These are phyloP conservation scores for Macrotrachela quadricornifera DNA, from an alignment of 1,140 invertebrate genomes.

Conservation along the genomic window DNA sequence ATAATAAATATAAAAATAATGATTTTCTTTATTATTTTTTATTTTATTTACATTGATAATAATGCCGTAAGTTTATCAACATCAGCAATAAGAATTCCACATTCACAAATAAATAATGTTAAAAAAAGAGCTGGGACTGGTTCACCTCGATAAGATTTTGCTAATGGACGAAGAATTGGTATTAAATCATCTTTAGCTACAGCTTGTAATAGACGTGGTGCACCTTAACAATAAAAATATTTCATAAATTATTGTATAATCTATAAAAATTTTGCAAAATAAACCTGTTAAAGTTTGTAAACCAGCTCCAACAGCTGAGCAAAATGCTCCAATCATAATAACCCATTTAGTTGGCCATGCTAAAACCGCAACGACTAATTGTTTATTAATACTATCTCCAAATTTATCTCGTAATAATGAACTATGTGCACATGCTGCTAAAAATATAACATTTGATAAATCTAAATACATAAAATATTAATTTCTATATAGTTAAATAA, in stretches of 20 bases:
- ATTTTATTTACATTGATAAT: conserved; percentile 35
- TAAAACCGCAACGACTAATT: conserved; percentile 78
- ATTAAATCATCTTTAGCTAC: conserved; percentile 93
- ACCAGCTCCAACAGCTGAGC: conserved; percentile 88
- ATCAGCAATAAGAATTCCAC: conserved; percentile 58
- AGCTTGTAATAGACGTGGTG: conserved; percentile 52
- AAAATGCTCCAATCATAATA: conserved; percentile 81
- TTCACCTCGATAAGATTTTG: conserved; percentile 73
- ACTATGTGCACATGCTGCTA: conserved; percentile 75
- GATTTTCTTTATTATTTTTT: no score
- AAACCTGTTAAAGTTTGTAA: conserved; percentile 76
- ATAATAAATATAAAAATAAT: no score
- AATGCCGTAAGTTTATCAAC: conserved; percentile 36
- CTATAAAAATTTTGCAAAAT: no score
- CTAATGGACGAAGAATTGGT: conserved; percentile 68
- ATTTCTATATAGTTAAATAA: not conserved
- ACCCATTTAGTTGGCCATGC: conserved; percentile 72
- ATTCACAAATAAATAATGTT: conserved; percentile 52
- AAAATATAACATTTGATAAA: conserved; percentile 53
- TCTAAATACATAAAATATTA: conserved; percentile 24
- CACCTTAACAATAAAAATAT: conserved; percentile 11
- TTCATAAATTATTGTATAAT: no score
- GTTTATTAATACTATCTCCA: conserved; percentile 78
- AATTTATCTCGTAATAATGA: conserved; percentile 73
- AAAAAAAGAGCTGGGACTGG: conserved; percentile 82